Conservation (phyloP, 2,113 vertebrate species). For the Symphodus melops region DNA sequence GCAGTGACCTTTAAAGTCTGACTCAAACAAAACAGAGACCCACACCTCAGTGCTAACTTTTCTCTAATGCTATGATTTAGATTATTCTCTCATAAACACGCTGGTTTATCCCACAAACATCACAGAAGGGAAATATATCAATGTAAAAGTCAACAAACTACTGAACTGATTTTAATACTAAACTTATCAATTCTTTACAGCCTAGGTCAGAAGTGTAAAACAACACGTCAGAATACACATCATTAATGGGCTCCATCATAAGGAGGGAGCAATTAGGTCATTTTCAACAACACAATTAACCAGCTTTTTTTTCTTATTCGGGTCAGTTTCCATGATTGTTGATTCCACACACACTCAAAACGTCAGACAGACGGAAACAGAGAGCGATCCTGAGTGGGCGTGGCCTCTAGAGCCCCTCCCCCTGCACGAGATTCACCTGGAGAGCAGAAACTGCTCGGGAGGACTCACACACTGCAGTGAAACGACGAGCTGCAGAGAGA, state of each 20-base stretch:
- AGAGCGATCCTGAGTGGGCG: slow-evolving; percentile 20
- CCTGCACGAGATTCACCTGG: slow-evolving; percentile 51
- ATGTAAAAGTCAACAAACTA: too few relatives aligned
- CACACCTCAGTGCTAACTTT: too few relatives aligned
- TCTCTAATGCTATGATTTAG: too few relatives aligned
- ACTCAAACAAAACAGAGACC: too few relatives aligned
- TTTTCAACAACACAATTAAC: not conserved
- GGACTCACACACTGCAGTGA: not conserved
- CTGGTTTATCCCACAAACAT: too few relatives aligned
- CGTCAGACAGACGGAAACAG: slow-evolving; percentile 4
- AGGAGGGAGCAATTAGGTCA: not conserved
- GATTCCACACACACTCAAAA: slow-evolving; percentile 8
- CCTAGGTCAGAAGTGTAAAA: too few relatives aligned
- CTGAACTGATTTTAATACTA: too few relatives aligned
- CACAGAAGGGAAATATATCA: too few relatives aligned
- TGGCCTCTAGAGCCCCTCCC: not conserved
- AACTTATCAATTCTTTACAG: too few relatives aligned
- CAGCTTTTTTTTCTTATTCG: not conserved
- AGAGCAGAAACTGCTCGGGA: not conserved
- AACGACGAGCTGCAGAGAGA: not conserved
- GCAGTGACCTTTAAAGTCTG: too few relatives aligned
- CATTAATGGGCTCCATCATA: not conserved
- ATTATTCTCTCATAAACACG: too few relatives aligned
- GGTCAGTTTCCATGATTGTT: slow-evolving; percentile 11
- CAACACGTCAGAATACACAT: not conserved